Evolutionary conservation across 2,888 invertebrate species (phyloP).

Genomic region (Sceliomorpha sp.): DNA sequence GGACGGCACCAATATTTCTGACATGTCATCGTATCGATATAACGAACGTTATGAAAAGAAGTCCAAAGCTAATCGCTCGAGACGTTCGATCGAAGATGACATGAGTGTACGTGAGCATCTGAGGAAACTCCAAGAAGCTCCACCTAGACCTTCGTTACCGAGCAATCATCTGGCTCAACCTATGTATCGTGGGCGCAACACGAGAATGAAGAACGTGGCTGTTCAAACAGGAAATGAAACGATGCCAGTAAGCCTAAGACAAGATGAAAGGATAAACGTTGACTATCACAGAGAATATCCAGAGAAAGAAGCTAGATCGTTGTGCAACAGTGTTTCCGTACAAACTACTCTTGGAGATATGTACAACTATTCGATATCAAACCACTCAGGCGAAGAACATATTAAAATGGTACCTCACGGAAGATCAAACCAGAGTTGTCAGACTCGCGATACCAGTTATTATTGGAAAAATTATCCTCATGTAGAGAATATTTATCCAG

Average conservation of each 20-base stretch:
- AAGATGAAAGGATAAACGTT: conserved; percentile 24
- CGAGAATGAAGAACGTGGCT: conserved; percentile 53
- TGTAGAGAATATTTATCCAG: conserved; percentile 27
- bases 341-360: conserved; percentile 52
- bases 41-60: conserved; percentile 27
- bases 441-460: conserved; percentile 36
- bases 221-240: conserved; percentile 58
- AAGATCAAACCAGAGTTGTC: conserved; percentile 11
- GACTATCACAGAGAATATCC: conserved; percentile 45
- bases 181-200: conserved; percentile 7
- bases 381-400: conserved; percentile 16
- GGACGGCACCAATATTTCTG: conserved; percentile 21
- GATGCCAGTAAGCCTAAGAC: background rate
- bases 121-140: conserved; percentile 28
- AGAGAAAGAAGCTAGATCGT: conserved; percentile 36
- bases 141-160: conserved; percentile 11
- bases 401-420: conserved; percentile 19
- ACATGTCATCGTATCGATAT: conserved; percentile 17
- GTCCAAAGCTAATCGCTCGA: conserved; percentile 23
- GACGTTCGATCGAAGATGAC: conserved; percentile 27
- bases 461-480: conserved; percentile 14
- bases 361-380: conserved; percentile 24
- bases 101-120: conserved; percentile 7
- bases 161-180: conserved; percentile 13
- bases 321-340: conserved; percentile 61